A percentile compares a stretch with the other conserved stretches of the same genome.
Conservation (phyloP, 2,113 vertebrate species). For the Thomomys bottae region DNA sequence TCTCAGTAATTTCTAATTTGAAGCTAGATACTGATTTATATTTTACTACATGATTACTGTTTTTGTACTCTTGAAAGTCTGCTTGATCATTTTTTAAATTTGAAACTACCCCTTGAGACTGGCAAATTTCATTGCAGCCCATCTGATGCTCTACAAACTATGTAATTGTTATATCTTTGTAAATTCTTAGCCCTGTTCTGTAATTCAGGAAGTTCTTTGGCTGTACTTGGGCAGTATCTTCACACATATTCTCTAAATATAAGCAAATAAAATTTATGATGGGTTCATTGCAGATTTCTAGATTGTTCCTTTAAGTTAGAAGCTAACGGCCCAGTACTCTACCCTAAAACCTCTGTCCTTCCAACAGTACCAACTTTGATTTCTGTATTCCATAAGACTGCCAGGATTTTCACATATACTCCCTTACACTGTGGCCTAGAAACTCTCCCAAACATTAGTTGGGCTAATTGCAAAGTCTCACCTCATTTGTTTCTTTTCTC, state of each 20-base stretch:
- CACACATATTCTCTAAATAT: not conserved
- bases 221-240: not conserved
- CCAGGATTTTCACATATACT: not conserved
- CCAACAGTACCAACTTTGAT: not conserved
- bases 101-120: not conserved
- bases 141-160: not conserved
- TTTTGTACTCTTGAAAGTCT: not conserved
- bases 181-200: not conserved
- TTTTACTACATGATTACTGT: not conserved
- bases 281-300: not conserved
- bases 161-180: not conserved
- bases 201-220: not conserved
- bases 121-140: not conserved
- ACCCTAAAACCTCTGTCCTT: not conserved
- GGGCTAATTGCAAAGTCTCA: constrained; percentile 35
- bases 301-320: not conserved
- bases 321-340: fast-evolving
- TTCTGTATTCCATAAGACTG: not conserved
- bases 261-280: not conserved
- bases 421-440: not conserved
- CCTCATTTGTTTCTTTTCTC: constrained; percentile 33
- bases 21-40: not conserved
- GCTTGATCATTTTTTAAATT: not conserved
- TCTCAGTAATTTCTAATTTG: not conserved
- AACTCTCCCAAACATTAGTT: not conserved